Base-by-base conservation (phyloP, 1,140 invertebrate species). In the Trichoplusia ni region DNA sequence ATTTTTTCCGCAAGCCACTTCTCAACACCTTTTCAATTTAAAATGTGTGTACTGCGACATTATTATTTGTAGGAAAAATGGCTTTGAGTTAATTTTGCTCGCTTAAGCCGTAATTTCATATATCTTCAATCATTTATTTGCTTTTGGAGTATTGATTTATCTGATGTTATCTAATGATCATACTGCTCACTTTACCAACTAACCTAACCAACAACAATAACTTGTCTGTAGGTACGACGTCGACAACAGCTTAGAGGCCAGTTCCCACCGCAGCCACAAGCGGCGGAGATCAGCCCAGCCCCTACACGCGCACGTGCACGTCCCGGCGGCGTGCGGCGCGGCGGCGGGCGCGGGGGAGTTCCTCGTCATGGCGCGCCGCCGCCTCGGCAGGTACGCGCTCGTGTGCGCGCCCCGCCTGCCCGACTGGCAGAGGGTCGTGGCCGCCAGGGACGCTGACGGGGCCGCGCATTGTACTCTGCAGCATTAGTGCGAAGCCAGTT, bases 321-420 rank as follows among this genome's bases (percentile, higher is more conserved):
- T 95, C 25, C 91, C 94, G 0, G 90, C 92, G 7, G 91, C 92
- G 47, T 97, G 96, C 79, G 94, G 94, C 4, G 94, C 95, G 11
- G 86, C 91, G 23, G 92, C 93, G 19, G 95, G 95, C 4, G 87
- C 91, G 4, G 95, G 95, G 0, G 94, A 96, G 84, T 96, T 96
- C 90, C 91, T 97, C 25, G 94, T 97, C 81, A 95, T 96, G 92
- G 96, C 95, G 8, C 91, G 94, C 54, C 90, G 94, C 59, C 92
- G 94, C 65, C 91, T 97, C 6, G 95, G 95, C 1, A 92, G 94
- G 27, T 88, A 95, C n/a, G 90, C 92, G 1, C 81, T 97, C 11
- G 92, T 92, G 0, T 97, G 96, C 74, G 95, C 95, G 0, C 95
- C 95, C 0, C 90, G 94, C 60, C 78, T 94, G 2, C 92, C 94